Evolutionary conservation across 2,797 vertebrate species (phyloP).

Genomic region (Astyanax mexicanus): DNA sequence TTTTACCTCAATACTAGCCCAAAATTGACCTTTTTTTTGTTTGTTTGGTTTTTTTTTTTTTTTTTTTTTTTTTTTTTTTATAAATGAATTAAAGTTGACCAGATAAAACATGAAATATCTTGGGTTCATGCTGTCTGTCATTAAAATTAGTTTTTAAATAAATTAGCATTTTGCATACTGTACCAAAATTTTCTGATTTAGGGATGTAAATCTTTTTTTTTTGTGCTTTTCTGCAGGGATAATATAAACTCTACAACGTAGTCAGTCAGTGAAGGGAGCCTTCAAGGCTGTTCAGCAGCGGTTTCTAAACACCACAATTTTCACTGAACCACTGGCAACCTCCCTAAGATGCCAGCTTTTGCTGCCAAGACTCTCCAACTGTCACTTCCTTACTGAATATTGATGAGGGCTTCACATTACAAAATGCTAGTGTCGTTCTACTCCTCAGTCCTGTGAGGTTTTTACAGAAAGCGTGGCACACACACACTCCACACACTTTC

Average conservation of each 20-base stretch:
- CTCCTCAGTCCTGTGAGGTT: constrained; percentile 45
- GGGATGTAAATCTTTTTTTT: too few species aligned
- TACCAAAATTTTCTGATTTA: too few species aligned
- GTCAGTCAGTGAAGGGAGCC: constrained; percentile 7
- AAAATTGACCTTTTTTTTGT: too few species aligned
- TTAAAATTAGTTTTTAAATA: too few species aligned
- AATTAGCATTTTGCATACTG: background rate
- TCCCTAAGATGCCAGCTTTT: constrained; percentile 61
- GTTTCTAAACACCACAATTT: constrained; percentile 53
- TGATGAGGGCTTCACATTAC: constrained; percentile 70
- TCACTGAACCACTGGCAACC: constrained; percentile 64
- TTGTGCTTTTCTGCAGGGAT: constrained; percentile 7
- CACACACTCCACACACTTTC: background rate
- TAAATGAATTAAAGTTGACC: too few species aligned
- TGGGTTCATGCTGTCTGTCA: too few species aligned
- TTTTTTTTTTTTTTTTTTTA: too few species aligned
- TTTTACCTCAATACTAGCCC: too few species aligned
- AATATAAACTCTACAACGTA: constrained; percentile 2
- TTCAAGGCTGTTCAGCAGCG: constrained; percentile 28
- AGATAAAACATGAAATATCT: too few species aligned
- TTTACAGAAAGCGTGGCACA: constrained; percentile 36
- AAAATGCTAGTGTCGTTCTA: constrained; percentile 46
- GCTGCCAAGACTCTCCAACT: constrained; percentile 74
- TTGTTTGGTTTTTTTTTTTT: too few species aligned
- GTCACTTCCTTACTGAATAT: constrained; percentile 76